Conservation (phyloP, 2,797 vertebrate species). For the Silurus lanzhouensis region DNA sequence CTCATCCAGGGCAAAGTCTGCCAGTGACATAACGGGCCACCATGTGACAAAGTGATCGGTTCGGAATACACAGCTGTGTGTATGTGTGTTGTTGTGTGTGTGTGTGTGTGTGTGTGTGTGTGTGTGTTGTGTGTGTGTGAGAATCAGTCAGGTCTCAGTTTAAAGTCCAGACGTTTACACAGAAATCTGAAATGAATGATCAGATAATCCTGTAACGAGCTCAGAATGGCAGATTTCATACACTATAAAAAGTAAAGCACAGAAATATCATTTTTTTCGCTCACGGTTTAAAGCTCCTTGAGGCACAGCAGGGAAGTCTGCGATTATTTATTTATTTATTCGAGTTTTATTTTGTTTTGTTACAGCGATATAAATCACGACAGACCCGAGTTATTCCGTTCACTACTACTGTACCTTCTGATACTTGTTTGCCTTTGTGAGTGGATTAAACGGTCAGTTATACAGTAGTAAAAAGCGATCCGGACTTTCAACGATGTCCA, state of each 20-base stretch:
- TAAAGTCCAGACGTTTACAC: background rate
- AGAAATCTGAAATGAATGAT: background rate
- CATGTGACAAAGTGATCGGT: slow-evolving; percentile 35
- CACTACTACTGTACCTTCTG: background rate
- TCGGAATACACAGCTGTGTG: slow-evolving; percentile 42
- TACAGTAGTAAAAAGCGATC: background rate
- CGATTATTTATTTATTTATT: background rate
- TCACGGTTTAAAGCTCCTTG: background rate
- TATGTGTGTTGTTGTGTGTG: slow-evolving; percentile 24
- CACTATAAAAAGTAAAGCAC: background rate
- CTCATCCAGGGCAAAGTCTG: slow-evolving; percentile 40
- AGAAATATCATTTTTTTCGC: background rate
- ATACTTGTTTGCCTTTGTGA: background rate
- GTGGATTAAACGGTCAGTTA: no score
- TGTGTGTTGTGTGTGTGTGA: no score
- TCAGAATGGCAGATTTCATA: background rate
- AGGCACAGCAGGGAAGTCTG: background rate
- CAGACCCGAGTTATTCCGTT: background rate
- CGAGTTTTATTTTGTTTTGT: background rate
- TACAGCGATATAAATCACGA: background rate
- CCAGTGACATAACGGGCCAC: slow-evolving; percentile 34
- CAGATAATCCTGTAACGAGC: slow-evolving; percentile 5
- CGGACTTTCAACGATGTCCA: background rate
- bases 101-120: background rate
- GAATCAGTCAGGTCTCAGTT: background rate